A percentile compares a stretch with the other conserved stretches of the same genome.
phyloP scores from a whole-genome alignment of 2,797 vertebrate genomes.

The Sylvia borin region DNA sequence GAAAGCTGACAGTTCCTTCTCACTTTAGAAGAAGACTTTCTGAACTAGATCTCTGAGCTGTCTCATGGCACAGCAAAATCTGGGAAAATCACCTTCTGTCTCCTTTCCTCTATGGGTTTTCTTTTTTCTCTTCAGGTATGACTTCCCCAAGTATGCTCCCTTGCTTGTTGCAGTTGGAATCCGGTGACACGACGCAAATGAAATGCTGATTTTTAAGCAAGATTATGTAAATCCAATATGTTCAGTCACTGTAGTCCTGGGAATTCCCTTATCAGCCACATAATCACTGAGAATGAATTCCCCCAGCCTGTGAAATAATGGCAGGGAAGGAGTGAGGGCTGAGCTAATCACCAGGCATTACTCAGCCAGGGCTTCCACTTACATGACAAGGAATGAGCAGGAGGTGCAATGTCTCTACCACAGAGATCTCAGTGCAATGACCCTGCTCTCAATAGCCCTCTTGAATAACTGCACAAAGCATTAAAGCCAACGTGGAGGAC shows the following conservation, averaged over 20 bases:
- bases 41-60: background rate
- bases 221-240: background rate
- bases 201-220: background rate
- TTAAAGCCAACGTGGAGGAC: background rate
- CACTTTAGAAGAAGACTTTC: background rate
- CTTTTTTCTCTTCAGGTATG: background rate
- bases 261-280: conserved; percentile 15
- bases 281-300: background rate
- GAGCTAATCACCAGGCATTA: background rate
- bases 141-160: background rate
- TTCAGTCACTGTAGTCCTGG: background rate
- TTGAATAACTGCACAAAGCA: background rate
- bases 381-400: background rate
- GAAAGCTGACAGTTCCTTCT: background rate
- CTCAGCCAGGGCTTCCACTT: background rate
- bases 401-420: background rate
- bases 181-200: background rate
- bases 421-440: background rate
- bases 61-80: background rate
- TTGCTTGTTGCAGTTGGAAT: background rate
- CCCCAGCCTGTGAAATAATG: background rate
- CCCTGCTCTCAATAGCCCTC: background rate
- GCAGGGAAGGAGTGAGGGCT: background rate
- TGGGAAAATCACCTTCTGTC: background rate
- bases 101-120: background rate